A percentile compares a stretch with the other conserved stretches of the same genome.
These are phyloP conservation scores for Dendrocincla tyrannina DNA, from an alignment of 2,797 vertebrate genomes.

Conservation along the genomic window DNA sequence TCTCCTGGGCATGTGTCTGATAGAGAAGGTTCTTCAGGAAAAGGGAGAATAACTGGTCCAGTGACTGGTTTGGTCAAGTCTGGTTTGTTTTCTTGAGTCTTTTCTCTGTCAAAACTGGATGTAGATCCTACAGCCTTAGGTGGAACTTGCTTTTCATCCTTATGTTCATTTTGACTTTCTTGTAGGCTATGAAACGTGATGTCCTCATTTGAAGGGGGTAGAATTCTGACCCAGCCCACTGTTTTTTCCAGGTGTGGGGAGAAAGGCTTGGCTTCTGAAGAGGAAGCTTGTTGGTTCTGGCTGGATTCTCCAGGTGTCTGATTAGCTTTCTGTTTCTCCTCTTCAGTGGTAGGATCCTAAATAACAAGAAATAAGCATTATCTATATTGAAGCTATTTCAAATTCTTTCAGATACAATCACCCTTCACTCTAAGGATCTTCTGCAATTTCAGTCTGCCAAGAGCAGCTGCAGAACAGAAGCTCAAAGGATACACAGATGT, in stretches of 20 bases:
- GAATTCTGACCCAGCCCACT: slow-evolving; percentile 39
- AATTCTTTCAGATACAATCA: background rate
- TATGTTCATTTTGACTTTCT: background rate
- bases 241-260: background rate
- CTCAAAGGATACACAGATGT: background rate
- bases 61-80: background rate
- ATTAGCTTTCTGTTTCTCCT: background rate
- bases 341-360: slow-evolving; percentile 37
- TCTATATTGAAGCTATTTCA: background rate
- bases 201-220: slow-evolving; percentile 6
- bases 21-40: slow-evolving; percentile 36
- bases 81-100: background rate
- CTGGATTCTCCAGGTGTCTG: background rate
- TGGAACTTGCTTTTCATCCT: background rate
- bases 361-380: background rate
- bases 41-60: slow-evolving; percentile 41
- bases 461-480: background rate
- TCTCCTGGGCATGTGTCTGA: slow-evolving; percentile 67
- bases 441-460: background rate
- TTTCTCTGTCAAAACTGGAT: background rate
- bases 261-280: background rate
- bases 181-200: background rate
- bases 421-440: background rate
- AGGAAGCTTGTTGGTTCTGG: background rate
- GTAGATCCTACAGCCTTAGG: background rate